Percentiles rank a stretch among this genome's conserved stretches.
These are phyloP conservation scores for Macrophya alboannulata DNA, from an alignment of 2,888 invertebrate genomes.

Conservation along the genomic window DNA sequence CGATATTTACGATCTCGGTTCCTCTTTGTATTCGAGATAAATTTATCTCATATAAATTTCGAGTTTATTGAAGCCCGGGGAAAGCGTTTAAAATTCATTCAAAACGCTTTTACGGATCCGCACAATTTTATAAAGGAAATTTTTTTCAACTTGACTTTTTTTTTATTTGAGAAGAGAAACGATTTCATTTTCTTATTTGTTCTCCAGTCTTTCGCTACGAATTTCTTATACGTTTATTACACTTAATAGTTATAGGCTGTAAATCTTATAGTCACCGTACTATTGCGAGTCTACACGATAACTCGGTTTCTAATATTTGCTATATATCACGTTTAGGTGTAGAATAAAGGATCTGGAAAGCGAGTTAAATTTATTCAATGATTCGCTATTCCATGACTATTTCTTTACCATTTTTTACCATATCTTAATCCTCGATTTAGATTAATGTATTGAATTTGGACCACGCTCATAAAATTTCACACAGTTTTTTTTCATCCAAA, in stretches of 20 bases:
- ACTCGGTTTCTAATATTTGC: not conserved
- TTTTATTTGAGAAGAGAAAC: not conserved
- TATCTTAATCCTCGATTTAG: not conserved
- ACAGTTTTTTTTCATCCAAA: not conserved
- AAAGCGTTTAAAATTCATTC: slow-evolving; percentile 54
- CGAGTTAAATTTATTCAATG: not conserved
- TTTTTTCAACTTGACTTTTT: slow-evolving; percentile 42
- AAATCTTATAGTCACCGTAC: not conserved
- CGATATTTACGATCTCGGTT: not conserved
- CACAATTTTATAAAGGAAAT: slow-evolving; percentile 54
- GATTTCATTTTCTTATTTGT: slow-evolving; percentile 54
- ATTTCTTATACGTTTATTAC: not conserved
- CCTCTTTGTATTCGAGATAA: not conserved
- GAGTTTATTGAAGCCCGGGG: slow-evolving; percentile 46
- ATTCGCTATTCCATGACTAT: not conserved
- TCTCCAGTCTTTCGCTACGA: not conserved
- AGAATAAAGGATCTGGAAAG: not conserved
- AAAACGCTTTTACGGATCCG: slow-evolving; percentile 41
- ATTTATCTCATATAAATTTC: slow-evolving; percentile 41
- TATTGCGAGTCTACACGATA: not conserved
- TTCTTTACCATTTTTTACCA: not conserved
- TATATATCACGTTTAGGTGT: not conserved
- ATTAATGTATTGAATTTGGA: not conserved
- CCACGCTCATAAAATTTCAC: not conserved
- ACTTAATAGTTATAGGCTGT: not conserved